Evolutionary conservation across 1,140 invertebrate species (phyloP).

Genomic region (Oreohelix idahoensis): DNA sequence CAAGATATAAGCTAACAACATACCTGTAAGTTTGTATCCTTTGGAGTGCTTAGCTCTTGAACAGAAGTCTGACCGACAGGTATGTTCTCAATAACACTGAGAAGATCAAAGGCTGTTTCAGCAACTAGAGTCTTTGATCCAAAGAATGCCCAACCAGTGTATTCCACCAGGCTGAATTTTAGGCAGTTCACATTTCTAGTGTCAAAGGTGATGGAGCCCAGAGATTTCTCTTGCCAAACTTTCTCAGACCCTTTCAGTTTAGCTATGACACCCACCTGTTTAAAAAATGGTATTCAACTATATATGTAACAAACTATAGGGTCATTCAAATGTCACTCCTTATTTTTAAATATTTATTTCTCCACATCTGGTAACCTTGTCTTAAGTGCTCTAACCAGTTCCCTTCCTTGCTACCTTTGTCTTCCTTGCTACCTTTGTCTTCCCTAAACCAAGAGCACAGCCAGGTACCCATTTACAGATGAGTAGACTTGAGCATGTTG

Average conservation of each 20-base stretch:
- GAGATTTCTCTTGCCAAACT: constrained; percentile 44
- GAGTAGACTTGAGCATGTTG: no score
- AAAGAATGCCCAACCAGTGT: constrained; percentile 47
- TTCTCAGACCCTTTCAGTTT: constrained; percentile 30
- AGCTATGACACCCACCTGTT: not conserved
- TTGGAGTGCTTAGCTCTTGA: constrained; percentile 7
- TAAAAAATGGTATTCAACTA: no score
- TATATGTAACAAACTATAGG: no score
- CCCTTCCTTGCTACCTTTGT: no score
- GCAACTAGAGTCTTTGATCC: constrained; percentile 41
- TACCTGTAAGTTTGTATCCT: constrained; percentile 7
- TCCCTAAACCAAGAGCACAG: no score
- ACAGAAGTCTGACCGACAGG: not conserved
- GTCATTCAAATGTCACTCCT: no score
- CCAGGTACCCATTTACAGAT: no score
- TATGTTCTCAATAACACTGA: constrained; percentile 38
- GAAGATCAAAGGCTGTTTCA: constrained; percentile 38
- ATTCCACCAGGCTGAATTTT: constrained; percentile 45
- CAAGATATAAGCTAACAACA: not conserved
- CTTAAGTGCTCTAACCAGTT: no score
- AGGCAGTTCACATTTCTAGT: constrained; percentile 44
- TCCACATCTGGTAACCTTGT: no score
- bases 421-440: no score
- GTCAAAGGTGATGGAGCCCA: constrained; percentile 42
- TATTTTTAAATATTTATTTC: no score